Evolutionary conservation across 2,797 vertebrate genomes (phyloP), one percentile per base, ranked within the genome.

Genomic region (Knipowitschia caucasica): DNA sequence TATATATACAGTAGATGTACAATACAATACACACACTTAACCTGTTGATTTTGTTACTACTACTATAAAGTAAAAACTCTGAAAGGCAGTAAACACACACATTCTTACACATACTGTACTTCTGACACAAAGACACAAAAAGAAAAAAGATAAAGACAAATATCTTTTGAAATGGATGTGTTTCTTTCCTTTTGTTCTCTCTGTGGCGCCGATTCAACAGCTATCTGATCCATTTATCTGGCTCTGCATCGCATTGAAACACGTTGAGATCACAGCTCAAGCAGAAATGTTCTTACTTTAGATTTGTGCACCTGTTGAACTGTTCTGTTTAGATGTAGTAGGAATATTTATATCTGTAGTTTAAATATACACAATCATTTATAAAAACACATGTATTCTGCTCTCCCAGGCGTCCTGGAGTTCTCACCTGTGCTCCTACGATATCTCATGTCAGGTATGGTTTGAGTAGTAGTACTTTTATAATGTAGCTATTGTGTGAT

Each of bases 361-460:
- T 26, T 45, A 3, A 9, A 9, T 53, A 60, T 66, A 47, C 35
- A 53, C 67, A 60, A 39, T 77, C 64, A 57, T 69, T 71, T 68
- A 78, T 73, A 80, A 77, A 62, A 70, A 73, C 45, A 20, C 18
- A 11, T 81, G 33, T 85, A 56, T 74, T 82, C 69, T 82, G 33
- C 73, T 86, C 80, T 85, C 78, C 74, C 84, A 89, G 89, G 80
- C 75, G 71, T 84, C 59, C 77, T 84, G 86, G 83, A 89, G 64
- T 78, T 89, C 62, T 86, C 88, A 7, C 85, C 85, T 5, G 74
- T 88, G 57, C 83, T 86, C 64, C 84, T 89, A 25, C 81, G 80
- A 61, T 89, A 89, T 80, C 76, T 89, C 81, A 70, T 89, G 68
- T 85, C 89, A 89, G 87, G 89, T 90, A 89, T 67, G 83, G 43